Base-by-base conservation (phyloP, 2,113 vertebrate genomes). In the Sakesphorus luctuosus region DNA sequence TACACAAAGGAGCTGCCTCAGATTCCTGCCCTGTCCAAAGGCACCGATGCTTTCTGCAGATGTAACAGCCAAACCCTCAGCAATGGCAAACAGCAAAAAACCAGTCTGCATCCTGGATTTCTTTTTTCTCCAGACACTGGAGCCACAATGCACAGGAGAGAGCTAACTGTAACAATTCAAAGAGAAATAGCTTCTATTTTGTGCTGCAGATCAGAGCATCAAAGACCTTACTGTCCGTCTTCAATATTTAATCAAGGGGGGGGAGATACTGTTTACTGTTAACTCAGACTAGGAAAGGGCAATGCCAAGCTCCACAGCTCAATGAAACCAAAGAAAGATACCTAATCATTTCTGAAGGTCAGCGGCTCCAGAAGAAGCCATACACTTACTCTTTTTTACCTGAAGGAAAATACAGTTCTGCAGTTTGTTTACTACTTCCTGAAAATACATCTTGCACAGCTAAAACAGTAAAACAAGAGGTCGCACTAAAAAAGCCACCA, bases 261-360 rank as follows among this genome's bases (percentile, higher is more conserved):
- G 62, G 35, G 79, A 56, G 67, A 77, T 17, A 72, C 21, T 36
- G 10, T 52, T 93, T 55, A 49, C 49, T 53, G 43, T 61, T 80
- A 65, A 46, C 53, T 58, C 47, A 29, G 19, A n/a, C 61, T 67
- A 38, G 17, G 58, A 79, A 74, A 79, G 44, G 68, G 66, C 73
- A 82, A 79, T 53, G 85, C 52, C 46, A 25, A 68, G 58, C 76
- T 73, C 68, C 50, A 38, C n/a, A 89, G 76, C 36, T 89, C 65
- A 82, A 18, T 12, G 33, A 87, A 72, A 89, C 53, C 15, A 20
- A 79, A 93, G 71, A 92, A 89, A 96, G 91, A 46, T 18, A 95
- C 63, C 78, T 84, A n/a, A 82, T 91, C n/a, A 84, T 92, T 88
- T 93, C 73, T 96, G 96, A 98, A 98, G 97, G 96, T 97, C 95